Conservation (phyloP, 2,797 vertebrate genomes). For the Pipistrellus pygmaeus region DNA sequence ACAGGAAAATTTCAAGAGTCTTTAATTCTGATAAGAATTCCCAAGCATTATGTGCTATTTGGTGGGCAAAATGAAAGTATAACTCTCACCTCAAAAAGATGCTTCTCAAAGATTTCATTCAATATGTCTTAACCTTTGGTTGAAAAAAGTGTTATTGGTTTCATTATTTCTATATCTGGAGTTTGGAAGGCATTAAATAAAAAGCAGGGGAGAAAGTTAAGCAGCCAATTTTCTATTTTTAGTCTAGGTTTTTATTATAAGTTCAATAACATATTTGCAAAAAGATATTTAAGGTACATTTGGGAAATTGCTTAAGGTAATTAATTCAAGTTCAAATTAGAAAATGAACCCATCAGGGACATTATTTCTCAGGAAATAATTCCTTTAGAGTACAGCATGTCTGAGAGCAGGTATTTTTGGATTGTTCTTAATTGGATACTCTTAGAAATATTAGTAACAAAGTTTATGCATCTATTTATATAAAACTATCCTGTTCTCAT, state of each 20-base stretch:
- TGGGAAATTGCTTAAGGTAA: constrained; percentile 72
- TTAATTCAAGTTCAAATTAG: constrained; percentile 73
- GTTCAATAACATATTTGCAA: constrained; percentile 66
- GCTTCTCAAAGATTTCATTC: constrained; percentile 64
- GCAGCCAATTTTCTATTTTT: constrained; percentile 66
- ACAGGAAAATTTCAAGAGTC: constrained; percentile 54
- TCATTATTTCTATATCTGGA: constrained; percentile 66
- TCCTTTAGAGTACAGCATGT: constrained; percentile 59
- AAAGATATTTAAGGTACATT: constrained; percentile 59
- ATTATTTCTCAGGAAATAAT: constrained; percentile 63
- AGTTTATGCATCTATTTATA: constrained; percentile 51
- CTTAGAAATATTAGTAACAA: constrained; percentile 57
- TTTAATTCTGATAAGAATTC: constrained; percentile 66
- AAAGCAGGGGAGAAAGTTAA: constrained; percentile 45
- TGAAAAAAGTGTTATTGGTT: constrained; percentile 46
- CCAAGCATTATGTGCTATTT: neutral
- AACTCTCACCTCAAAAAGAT: constrained; percentile 9
- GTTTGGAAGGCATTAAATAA: constrained; percentile 55
- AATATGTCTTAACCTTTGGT: constrained; percentile 52
- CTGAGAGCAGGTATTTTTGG: constrained; percentile 66
- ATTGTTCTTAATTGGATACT: constrained; percentile 66
- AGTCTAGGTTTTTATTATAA: constrained; percentile 33
- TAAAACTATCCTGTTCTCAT: constrained; percentile 11
- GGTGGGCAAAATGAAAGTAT: constrained; percentile 21
- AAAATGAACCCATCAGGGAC: constrained; percentile 69